Percentiles rank a stretch among this genome's conserved stretches.
phyloP scores from a whole-genome alignment of 2,888 invertebrate genomes.

The Mesoligia furuncula region DNA sequence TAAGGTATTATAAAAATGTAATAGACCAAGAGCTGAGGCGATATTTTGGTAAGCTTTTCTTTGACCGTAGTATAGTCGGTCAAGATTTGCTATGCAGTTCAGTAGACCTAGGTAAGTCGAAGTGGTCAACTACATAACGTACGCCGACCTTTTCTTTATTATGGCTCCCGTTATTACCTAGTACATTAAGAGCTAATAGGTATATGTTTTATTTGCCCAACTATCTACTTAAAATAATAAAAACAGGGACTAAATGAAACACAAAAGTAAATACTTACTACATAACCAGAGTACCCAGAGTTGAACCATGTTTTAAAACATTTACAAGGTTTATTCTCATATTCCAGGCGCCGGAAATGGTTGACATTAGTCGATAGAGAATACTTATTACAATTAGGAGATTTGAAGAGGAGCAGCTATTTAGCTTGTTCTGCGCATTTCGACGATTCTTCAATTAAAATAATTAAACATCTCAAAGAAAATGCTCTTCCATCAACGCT shows the following conservation, averaged over 20 bases:
- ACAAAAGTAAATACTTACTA: neutral
- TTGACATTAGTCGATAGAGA: neutral
- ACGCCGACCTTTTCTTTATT: no score
- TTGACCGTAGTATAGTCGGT: neutral
- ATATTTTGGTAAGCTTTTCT: neutral
- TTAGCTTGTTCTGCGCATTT: slow-evolving; percentile 11
- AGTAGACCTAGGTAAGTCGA: no score
- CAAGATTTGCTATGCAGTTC: no score
- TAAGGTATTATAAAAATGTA: neutral
- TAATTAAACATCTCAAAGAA: slow-evolving; percentile 1
- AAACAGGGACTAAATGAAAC: neutral
- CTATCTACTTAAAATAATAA: neutral
- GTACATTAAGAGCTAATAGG: neutral
- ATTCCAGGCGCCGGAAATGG: slow-evolving; percentile 4
- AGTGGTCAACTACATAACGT: no score
- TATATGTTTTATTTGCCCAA: neutral
- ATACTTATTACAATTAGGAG: neutral
- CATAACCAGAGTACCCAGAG: neutral
- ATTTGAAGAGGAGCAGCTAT: slow-evolving; percentile 2
- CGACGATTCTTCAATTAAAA: slow-evolving; percentile 5
- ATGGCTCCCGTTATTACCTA: no score
- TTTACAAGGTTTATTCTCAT: neutral
- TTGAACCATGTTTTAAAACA: no score
- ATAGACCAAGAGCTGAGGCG: neutral
- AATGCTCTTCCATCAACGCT: neutral